Evolutionary conservation across 2,888 invertebrate genomes (phyloP), one percentile per base, ranked within the genome.

Genomic region (Sceliomorpha sp.): DNA sequence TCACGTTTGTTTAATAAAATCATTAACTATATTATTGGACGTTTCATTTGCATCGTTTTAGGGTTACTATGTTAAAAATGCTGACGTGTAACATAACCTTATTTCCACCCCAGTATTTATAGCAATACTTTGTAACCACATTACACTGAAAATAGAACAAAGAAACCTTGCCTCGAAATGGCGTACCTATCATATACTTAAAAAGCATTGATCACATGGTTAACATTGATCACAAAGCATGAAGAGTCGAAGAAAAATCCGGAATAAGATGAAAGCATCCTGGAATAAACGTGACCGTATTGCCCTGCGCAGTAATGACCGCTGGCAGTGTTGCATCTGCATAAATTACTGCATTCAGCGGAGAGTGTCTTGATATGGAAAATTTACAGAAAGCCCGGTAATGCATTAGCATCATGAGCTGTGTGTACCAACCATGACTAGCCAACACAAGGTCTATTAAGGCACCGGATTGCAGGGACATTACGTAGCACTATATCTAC

Each of bases 401-500:
- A 70, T 60, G 59, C 55, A 70, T 70, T 37, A 29, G 39, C 14
- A 51, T 27, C 51, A 26, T 47, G 20, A 36, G 36, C 47, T 15
- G 40, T 39, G 48, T 37, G 50, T 59, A 62, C 60, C 29, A 7
- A 58, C 55, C 58, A 59, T 63, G 63, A 69, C 58, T 31, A 37
- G 44, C 37, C 15, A 37, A 48, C 42, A 42, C 50, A 27, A 40
- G 56, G 56, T 70, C 78, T 80, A 82, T 80, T 80, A 78, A 77
- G 75, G 76, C 58, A 74, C 45, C 70, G 73, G 68, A 78, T 79
- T 78, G 74, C 73, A 70, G 64, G 77, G 68, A 77, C 81, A 80
- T 81, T 79, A 80, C 75, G 74, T 75, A 69, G 71, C 70, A 79
- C 75, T 81, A 79, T 76, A 79, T 81, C 79, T 79, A 68, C 73